phyloP scores from a whole-genome alignment of 2,888 invertebrate species.

The Matsumyia berberina region DNA sequence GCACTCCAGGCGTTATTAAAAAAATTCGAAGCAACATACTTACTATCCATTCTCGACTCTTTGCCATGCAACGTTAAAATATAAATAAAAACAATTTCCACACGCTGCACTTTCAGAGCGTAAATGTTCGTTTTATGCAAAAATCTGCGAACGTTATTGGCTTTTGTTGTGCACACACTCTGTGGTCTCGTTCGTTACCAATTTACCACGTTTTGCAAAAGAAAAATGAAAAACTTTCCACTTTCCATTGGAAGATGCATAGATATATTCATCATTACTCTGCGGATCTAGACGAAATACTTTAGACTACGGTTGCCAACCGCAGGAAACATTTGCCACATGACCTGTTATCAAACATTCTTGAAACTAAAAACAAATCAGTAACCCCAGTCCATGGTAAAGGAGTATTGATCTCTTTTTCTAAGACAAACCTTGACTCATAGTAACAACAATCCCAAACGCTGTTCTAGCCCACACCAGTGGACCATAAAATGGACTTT shows the following conservation, averaged over 20 bases:
- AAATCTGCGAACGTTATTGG: slow-evolving; percentile 32
- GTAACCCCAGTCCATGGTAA: too few relatives aligned
- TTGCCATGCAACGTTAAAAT: neutral
- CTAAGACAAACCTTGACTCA: neutral
- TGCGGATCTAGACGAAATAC: neutral
- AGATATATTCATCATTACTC: slow-evolving; percentile 6
- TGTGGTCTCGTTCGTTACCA: slow-evolving; percentile 15
- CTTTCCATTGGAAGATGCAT: slow-evolving; percentile 37
- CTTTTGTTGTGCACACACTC: slow-evolving; percentile 26
- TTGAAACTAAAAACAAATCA: neutral
- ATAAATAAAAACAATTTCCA: neutral
- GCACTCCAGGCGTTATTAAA: neutral
- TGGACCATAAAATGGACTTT: neutral
- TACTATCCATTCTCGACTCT: neutral
- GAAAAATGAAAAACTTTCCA: slow-evolving; percentile 56
- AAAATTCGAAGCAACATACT: neutral
- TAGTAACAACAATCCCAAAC: neutral
- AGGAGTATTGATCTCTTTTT: neutral
- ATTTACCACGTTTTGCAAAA: slow-evolving; percentile 11
- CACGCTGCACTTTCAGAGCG: neutral
- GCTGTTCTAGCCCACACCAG: neutral
- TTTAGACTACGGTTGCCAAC: neutral
- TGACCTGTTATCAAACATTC: slow-evolving; percentile 1
- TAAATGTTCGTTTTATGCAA: slow-evolving; percentile 38
- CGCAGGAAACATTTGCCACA: neutral